Evolutionary conservation across 1,140 invertebrate genomes (phyloP).

Genomic region (Trichogramma pretiosum): DNA sequence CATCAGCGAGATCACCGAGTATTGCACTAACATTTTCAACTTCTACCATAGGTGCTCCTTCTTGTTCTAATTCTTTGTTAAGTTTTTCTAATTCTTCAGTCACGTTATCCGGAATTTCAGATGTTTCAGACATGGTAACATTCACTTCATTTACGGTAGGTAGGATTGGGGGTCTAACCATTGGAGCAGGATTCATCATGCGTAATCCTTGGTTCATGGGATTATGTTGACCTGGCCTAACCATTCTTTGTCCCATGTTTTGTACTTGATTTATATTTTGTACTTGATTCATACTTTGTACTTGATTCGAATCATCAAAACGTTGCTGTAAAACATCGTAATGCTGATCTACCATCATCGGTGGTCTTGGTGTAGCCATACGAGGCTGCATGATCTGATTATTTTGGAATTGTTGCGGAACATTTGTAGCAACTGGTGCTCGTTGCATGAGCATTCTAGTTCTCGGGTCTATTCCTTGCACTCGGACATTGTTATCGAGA

Average conservation of each 20-base stretch:
- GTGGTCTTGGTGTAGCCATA: slow-evolving; percentile 29
- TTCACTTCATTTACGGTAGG: slow-evolving; percentile 32
- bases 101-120: slow-evolving; percentile 70
- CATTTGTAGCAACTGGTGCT: slow-evolving; percentile 26
- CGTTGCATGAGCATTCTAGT: slow-evolving; percentile 44
- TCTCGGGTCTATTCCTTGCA: slow-evolving; percentile 45
- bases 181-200: slow-evolving; percentile 30
- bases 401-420: slow-evolving; percentile 34
- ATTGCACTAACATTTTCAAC: slow-evolving; percentile 66
- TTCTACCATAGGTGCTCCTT: slow-evolving; percentile 58
- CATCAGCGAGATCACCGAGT: slow-evolving; percentile 69
- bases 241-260: slow-evolving; percentile 31
- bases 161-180: slow-evolving; percentile 31
- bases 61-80: too few relatives aligned
- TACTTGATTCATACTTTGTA: not conserved
- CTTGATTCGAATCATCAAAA: slow-evolving; percentile 28
- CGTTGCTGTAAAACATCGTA: slow-evolving; percentile 41
- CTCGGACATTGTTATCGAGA: slow-evolving; percentile 31
- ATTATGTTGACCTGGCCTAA: slow-evolving; percentile 31
- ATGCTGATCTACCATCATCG: slow-evolving; percentile 28
- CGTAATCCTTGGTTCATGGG: slow-evolving; percentile 35
- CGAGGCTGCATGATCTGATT: slow-evolving; percentile 34
- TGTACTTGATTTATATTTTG: slow-evolving; percentile 27
- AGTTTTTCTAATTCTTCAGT: slow-evolving; percentile 70
- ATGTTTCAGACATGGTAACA: slow-evolving; percentile 32